Evolutionary conservation across 2,888 invertebrate species (phyloP), one percentile per base, ranked within the genome.

Genomic region (Chymomyza caudatula): DNA sequence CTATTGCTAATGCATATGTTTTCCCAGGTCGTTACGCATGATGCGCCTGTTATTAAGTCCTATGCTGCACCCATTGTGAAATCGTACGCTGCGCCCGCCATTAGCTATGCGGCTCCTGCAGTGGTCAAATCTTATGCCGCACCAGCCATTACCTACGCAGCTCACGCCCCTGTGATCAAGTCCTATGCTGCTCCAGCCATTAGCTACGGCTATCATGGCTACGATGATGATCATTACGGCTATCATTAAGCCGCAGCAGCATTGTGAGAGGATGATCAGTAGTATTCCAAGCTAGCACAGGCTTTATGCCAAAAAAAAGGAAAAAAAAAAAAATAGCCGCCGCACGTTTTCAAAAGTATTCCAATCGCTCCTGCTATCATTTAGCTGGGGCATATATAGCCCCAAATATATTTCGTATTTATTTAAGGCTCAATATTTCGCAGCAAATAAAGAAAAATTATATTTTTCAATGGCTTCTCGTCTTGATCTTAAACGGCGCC

Each of bases 381-480:
- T 42, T 54, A 23, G 11, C 29, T 37, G 29, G 29, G 29, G 29
- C 29, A 37, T 11, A 11, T 37, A 37, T 1, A 37, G 29, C 57
- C 56, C 67, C 61, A 60, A 37, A 68, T 62, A 68, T 62, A 70
- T 71, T 73, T 67, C 71, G 71, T 85, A 84, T 82, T 82, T 81
- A 81, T 86, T 83, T 86, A 81, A 85, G 84, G 49, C 62, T 2
- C 62, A 64, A 67, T 63, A 47, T 29, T 47, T 60, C 17, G 73
- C 65, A 72, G 81, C 75, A 71, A 87, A 81, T 79, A 85, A 85
- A 86, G 73, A 77, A 85, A 85, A 78, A 77, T 74, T 75, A 60
- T 55, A 71, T 83, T 88, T 87, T 87, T 85, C 83, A 74, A 76
- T 56, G 11, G n/a, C 49, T 43, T 42, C 62, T 52, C 19, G 11